phyloP scores from a whole-genome alignment of 1,140 invertebrate genomes.

The Anoplolepis gracilipes region DNA sequence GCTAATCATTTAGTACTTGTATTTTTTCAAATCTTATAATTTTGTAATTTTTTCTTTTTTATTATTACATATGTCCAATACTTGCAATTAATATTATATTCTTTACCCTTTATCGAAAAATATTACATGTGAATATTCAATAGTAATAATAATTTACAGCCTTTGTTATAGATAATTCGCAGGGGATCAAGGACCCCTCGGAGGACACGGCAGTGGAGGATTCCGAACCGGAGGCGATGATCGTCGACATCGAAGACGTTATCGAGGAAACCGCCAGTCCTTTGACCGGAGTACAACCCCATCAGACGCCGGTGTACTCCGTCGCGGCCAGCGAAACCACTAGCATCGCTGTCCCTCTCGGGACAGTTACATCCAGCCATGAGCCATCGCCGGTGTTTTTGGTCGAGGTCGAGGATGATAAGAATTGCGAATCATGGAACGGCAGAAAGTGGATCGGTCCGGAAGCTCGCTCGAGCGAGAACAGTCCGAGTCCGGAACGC shows the following conservation, averaged over 20 bases:
- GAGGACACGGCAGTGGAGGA: slow-evolving; percentile 81
- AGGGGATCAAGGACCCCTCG: slow-evolving; percentile 68
- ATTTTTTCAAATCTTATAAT: too few relatives aligned
- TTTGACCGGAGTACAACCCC: slow-evolving; percentile 88
- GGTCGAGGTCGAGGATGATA: slow-evolving; percentile 71
- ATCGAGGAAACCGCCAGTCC: slow-evolving; percentile 86
- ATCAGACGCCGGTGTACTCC: slow-evolving; percentile 90
- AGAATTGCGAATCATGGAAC: slow-evolving; percentile 16
- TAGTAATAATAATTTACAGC: neutral
- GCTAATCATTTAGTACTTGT: too few relatives aligned
- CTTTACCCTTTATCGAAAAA: too few relatives aligned
- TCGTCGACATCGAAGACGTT: slow-evolving; percentile 86
- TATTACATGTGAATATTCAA: too few relatives aligned
- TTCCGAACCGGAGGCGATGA: slow-evolving; percentile 86
- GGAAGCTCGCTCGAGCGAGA: slow-evolving; percentile 34
- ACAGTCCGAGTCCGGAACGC: slow-evolving; percentile 25
- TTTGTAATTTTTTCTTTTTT: too few relatives aligned
- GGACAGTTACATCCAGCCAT: slow-evolving; percentile 78
- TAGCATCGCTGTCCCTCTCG: slow-evolving; percentile 80
- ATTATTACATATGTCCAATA: too few relatives aligned
- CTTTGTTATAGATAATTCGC: slow-evolving; percentile 69
- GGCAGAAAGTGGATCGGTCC: neutral
- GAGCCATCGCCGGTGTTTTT: slow-evolving; percentile 77
- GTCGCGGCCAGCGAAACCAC: slow-evolving; percentile 84
- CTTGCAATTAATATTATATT: too few relatives aligned